Base-by-base conservation (phyloP, 2,888 invertebrate genomes). In the Ephialtes manifestator region DNA sequence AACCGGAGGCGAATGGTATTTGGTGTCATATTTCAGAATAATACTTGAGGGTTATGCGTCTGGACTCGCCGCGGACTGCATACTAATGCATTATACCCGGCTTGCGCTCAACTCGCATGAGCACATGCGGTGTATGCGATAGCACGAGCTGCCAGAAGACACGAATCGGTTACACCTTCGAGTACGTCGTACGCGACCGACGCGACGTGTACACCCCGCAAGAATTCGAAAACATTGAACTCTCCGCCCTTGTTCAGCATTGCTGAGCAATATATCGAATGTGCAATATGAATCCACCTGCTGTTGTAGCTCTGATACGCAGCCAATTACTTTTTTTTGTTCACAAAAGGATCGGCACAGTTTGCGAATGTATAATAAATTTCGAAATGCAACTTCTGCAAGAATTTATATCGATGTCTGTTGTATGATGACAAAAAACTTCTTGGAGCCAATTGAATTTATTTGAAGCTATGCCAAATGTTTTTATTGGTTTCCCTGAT, bases 21-120 rank as follows among this genome's bases (percentile, higher is more conserved):
- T 89, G 89, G 90, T 89, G 88, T 91, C 91, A 89, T 90, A 91
- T 91, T 91, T 91, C 90, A 91, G 89, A 89, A 90, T 90, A 89
- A 91, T 91, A 89, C 88, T 88, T 84, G 86, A 80, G 84, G 88
- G 89, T 89, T 88, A 88, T 89, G 88, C 87, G 87, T 89, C 89
- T 79, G 86, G 78, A 83, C 75, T 83, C 53, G 81, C 84, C 70
- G 72, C 67, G 85, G 85, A 63, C 81, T 88, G 89, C 88, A 89
- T 89, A 87, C 89, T 86, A 86, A 89, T 89, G 86, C 83, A 76
- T 48, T 68, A 48, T 46, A 58, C 70, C 58, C 39, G 68, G 67
- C 55, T 63, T 18, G 39, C 63, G 48, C 31, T 60, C 60, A 74
- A 58, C 70, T 77, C 82, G 68, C 81, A 79, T 58, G 68, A 55